phyloP scores from a whole-genome alignment of 2,797 vertebrate species.

The Mus caroli region DNA sequence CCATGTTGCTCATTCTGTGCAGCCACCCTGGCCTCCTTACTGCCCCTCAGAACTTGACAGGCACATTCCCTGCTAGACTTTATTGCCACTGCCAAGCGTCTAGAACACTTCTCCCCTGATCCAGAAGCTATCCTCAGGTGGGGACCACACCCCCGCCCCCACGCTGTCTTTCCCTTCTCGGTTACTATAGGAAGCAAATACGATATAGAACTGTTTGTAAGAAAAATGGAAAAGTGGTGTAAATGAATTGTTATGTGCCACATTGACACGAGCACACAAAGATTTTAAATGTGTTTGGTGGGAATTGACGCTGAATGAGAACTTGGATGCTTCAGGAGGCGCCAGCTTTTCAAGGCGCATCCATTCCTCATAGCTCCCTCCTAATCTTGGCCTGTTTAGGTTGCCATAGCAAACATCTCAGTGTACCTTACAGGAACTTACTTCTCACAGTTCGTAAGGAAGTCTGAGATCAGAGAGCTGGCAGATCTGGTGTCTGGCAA shows the following conservation, averaged over 20 bases:
- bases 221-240: background rate
- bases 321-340: background rate
- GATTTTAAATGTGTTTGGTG: background rate
- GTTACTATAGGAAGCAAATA: background rate
- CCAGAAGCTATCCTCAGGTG: background rate
- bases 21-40: background rate
- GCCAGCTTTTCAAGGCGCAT: constrained; percentile 8
- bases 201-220: background rate
- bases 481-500: background rate
- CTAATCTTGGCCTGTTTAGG: background rate
- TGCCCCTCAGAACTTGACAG: background rate
- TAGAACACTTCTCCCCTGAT: background rate
- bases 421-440: background rate
- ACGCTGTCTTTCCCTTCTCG: background rate
- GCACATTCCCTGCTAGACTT: background rate
- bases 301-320: background rate
- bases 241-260: background rate
- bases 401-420: background rate
- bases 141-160: background rate
- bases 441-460: background rate
- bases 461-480: background rate
- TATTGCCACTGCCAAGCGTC: background rate
- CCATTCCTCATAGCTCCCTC: background rate
- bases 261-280: background rate
- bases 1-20: rapidly evolving